phyloP scores from a whole-genome alignment of 2,888 invertebrate species.

The Phortica magna region DNA sequence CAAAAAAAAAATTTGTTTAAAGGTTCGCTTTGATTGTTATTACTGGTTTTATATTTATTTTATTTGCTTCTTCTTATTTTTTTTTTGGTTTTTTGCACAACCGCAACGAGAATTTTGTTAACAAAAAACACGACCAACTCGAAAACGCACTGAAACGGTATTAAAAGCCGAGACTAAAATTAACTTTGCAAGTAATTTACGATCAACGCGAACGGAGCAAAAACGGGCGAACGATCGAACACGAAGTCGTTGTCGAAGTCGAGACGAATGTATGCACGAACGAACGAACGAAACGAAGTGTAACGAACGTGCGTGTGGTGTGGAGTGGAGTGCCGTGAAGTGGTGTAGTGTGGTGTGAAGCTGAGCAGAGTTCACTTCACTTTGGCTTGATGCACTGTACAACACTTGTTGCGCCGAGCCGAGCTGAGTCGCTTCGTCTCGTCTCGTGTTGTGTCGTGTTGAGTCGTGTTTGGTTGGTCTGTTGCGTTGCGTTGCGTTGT shows the following conservation, averaged over 20 bases:
- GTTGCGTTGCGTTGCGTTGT: not conserved
- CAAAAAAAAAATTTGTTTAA: not conserved
- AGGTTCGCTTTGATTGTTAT: not conserved
- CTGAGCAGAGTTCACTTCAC: slow-evolving; percentile 64
- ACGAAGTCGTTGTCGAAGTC: slow-evolving; percentile 11
- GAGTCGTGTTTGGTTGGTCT: not conserved
- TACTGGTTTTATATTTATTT: slow-evolving; percentile 20
- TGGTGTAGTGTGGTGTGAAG: slow-evolving; percentile 27
- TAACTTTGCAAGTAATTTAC: slow-evolving; percentile 75
- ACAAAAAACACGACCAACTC: slow-evolving; percentile 74
- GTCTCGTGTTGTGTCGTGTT: not conserved
- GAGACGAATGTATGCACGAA: not conserved
- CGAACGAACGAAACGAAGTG: slow-evolving; percentile 15
- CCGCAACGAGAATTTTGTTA: slow-evolving; percentile 50
- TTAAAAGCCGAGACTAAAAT: slow-evolving; percentile 74
- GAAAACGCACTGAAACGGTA: slow-evolving; percentile 76
- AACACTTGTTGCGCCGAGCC: slow-evolving; percentile 55
- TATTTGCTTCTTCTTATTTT: slow-evolving; percentile 31
- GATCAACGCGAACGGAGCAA: slow-evolving; percentile 36
- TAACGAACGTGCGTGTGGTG: slow-evolving; percentile 21
- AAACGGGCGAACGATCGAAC: slow-evolving; percentile 35
- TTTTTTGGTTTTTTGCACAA: slow-evolving; percentile 47
- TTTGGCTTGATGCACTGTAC: slow-evolving; percentile 37
- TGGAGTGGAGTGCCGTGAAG: not conserved
- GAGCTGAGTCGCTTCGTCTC: slow-evolving; percentile 10